phyloP scores from a whole-genome alignment of 2,113 vertebrate genomes.

The Gavia stellata region DNA sequence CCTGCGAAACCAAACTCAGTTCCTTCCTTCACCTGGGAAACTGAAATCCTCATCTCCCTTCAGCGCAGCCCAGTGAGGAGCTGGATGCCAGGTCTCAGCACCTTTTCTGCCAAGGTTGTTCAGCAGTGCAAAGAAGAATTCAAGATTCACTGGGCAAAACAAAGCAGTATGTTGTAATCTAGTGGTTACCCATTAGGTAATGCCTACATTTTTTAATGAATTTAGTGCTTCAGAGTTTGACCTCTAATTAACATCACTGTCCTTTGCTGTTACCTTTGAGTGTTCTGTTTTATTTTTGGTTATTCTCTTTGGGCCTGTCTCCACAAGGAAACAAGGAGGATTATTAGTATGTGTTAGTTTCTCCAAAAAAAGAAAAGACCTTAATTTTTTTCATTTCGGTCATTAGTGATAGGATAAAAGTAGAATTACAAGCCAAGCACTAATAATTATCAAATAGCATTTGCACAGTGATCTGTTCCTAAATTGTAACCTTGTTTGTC shows the following conservation, averaged over 20 bases:
- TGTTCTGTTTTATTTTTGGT: conserved; percentile 12
- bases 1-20: neutral
- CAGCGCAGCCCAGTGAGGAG: neutral
- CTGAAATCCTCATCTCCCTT: neutral
- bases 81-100: neutral
- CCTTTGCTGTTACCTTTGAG: conserved; percentile 12
- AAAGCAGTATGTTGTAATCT: neutral
- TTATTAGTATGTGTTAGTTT: neutral
- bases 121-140: neutral
- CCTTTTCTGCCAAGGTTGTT: neutral
- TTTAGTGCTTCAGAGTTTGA: conserved; percentile 27
- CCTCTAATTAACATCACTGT: conserved; percentile 50
- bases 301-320: neutral
- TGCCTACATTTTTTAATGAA: neutral
- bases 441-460: neutral
- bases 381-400: neutral
- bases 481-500: neutral
- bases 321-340: neutral
- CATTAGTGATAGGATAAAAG: neutral
- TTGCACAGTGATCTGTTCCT: neutral
- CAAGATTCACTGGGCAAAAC: neutral
- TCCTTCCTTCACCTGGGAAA: neutral
- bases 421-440: neutral
- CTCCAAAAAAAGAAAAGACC: neutral
- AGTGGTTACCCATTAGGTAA: neutral